Evolutionary conservation across 2,113 vertebrate species (phyloP).

Genomic region (Rattus norvegicus): DNA sequence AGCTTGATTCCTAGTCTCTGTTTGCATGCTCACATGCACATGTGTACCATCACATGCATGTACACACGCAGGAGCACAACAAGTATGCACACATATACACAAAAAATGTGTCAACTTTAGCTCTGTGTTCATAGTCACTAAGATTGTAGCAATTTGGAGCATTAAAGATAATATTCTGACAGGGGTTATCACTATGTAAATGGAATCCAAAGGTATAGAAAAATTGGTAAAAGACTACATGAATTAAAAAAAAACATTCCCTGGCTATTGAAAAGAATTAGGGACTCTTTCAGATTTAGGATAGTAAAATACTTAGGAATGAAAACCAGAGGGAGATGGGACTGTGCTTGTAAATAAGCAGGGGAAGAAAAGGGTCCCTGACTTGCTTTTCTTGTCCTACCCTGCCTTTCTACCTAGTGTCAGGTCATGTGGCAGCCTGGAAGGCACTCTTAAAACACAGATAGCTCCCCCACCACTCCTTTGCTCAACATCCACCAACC

Average conservation of each 20-base stretch:
- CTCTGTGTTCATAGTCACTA: not conserved
- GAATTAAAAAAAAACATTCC: not conserved
- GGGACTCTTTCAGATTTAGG: not conserved
- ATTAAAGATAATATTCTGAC: not conserved
- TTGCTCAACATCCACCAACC: conserved; percentile 32
- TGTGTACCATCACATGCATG: not conserved
- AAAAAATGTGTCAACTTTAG: not conserved
- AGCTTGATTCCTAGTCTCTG: not conserved
- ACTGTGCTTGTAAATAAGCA: not conserved
- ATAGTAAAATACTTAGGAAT: not conserved
- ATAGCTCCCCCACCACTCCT: not conserved
- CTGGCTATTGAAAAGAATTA: not conserved
- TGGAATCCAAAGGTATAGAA: not conserved
- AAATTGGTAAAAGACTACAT: not conserved
- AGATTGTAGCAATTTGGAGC: not conserved
- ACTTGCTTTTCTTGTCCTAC: not conserved
- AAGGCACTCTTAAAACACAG: conserved; percentile 2
- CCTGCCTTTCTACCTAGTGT: not conserved
- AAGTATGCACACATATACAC: not conserved
- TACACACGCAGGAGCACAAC: not conserved
- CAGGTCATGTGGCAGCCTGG: not conserved
- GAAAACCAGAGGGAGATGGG: not conserved
- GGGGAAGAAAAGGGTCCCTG: not conserved
- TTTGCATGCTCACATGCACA: too few relatives aligned
- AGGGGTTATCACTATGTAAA: conserved; percentile 10